phyloP scores from a whole-genome alignment of 2,888 invertebrate species.

The Ypsolopha scabrella region DNA sequence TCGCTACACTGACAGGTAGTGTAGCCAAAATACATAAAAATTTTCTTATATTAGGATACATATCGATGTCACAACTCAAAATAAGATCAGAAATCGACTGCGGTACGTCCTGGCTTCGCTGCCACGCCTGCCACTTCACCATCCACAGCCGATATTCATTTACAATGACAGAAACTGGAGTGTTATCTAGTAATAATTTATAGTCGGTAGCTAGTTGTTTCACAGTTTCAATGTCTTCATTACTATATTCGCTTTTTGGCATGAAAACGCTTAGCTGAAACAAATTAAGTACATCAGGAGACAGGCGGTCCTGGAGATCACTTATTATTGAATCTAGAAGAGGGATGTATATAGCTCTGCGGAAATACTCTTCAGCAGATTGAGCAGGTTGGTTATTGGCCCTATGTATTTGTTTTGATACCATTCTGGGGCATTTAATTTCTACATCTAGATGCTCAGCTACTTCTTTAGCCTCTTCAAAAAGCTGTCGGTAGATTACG shows the following conservation, averaged over 20 bases:
- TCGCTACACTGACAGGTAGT: no score
- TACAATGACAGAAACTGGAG: conserved; percentile 6
- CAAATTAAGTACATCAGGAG: conserved; percentile 9
- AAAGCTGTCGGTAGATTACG: neutral
- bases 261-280: conserved; percentile 9
- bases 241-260: conserved; percentile 3
- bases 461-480: neutral
- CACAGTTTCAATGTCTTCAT: conserved; percentile 7
- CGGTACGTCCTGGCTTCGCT: no score
- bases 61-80: no score
- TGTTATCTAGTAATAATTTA: conserved; percentile 5
- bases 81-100: no score
- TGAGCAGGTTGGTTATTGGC: conserved; percentile 8
- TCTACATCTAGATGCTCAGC: conserved; percentile 8
- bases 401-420: conserved; percentile 8
- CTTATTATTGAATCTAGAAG: conserved; percentile 6
- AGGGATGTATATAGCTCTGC: conserved; percentile 7
- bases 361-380: conserved; percentile 8
- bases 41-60: no score
- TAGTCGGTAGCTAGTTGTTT: conserved; percentile 7
- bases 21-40: no score
- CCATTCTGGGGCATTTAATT: conserved; percentile 7
- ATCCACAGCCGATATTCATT: conserved; percentile 10
- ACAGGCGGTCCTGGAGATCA: conserved; percentile 8
- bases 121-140: conserved; percentile 9